Conservation (phyloP, 2,888 invertebrate species). For the Drosophila atripex region DNA sequence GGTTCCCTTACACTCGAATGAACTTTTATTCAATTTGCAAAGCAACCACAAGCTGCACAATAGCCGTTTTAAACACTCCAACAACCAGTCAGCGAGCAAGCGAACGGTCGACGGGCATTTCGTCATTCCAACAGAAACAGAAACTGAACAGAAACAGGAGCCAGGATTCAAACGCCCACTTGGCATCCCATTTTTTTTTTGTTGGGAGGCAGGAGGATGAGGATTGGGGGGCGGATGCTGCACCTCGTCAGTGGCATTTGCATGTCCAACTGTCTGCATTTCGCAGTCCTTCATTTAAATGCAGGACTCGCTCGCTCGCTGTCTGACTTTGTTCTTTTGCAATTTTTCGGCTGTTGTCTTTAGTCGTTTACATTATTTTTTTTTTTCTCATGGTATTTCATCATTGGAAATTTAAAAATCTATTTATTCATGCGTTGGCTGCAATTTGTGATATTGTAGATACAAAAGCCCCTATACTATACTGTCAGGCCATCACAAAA, state of each 20-base stretch:
- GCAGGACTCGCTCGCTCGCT: constrained; percentile 45
- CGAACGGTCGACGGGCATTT: constrained; percentile 64
- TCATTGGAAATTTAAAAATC: constrained; percentile 46
- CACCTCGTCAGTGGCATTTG: constrained; percentile 65
- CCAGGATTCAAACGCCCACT: constrained; percentile 11
- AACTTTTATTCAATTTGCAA: constrained; percentile 81
- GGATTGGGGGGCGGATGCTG: constrained; percentile 7
- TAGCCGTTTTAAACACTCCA: constrained; percentile 75
- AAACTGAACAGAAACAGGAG: constrained; percentile 12
- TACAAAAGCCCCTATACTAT: constrained; percentile 13
- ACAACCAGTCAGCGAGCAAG: constrained; percentile 53
- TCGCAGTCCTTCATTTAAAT: constrained; percentile 69
- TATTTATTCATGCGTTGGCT: constrained; percentile 68
- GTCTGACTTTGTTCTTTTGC: constrained; percentile 38
- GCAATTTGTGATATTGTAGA: constrained; percentile 56
- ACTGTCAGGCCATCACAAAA: constrained; percentile 22
- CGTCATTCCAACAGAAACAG: constrained; percentile 58
- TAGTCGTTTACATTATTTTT: constrained; percentile 32
- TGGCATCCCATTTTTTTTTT: constrained; percentile 1
- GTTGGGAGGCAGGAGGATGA: constrained; percentile 5
- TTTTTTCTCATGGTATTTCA: not conserved
- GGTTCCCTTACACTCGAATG: constrained; percentile 80
- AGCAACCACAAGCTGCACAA: constrained; percentile 81
- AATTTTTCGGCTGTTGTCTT: constrained; percentile 50
- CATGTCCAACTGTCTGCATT: constrained; percentile 71